These are phyloP conservation scores for Bradypodion pumilum DNA, from an alignment of 2,797 vertebrate genomes.

Conservation along the genomic window DNA sequence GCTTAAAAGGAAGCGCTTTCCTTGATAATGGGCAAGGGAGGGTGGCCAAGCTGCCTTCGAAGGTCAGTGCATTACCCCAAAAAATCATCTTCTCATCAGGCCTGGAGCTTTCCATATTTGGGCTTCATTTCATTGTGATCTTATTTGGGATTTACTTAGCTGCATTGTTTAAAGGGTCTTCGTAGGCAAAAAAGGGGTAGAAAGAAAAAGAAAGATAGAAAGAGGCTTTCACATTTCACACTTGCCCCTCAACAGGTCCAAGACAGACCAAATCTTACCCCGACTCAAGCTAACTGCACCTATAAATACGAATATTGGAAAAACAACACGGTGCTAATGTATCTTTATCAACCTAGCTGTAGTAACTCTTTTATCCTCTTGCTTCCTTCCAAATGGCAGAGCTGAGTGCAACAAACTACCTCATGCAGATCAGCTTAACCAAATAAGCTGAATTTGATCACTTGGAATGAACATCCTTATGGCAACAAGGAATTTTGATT, in stretches of 20 bases:
- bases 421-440: not conserved
- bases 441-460: not conserved
- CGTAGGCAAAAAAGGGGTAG: not conserved
- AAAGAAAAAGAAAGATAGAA: too few relatives aligned
- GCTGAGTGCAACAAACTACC: not conserved
- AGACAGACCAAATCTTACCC: not conserved
- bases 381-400: not conserved
- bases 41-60: too few relatives aligned
- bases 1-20: too few relatives aligned
- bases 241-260: not conserved
- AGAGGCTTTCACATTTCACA: not conserved
- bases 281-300: not conserved
- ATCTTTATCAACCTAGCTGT: not conserved
- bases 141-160: too few relatives aligned
- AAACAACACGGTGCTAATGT: not conserved
- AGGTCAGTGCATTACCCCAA: too few relatives aligned
- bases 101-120: not conserved
- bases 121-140: not conserved
- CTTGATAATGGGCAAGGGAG: too few relatives aligned
- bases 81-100: too few relatives aligned
- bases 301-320: not conserved
- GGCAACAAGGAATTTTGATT: not conserved
- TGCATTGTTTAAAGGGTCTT: not conserved
- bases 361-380: not conserved
- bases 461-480: not conserved